These are phyloP conservation scores for Hecatera dysodea DNA, from an alignment of 2,888 invertebrate species.

Conservation along the genomic window DNA sequence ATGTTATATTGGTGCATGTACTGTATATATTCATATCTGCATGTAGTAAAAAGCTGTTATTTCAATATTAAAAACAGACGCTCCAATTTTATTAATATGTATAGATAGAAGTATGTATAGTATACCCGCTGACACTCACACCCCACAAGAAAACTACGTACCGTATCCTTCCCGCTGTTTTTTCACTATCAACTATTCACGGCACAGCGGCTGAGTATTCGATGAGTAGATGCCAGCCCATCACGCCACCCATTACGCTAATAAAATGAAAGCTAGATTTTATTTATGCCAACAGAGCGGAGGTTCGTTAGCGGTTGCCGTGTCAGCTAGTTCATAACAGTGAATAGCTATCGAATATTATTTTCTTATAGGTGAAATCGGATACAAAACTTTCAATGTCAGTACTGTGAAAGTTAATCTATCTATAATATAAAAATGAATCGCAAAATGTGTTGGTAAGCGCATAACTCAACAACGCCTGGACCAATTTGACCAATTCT, in stretches of 20 bases:
- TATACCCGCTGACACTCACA: conserved; percentile 10
- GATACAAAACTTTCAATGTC: neutral
- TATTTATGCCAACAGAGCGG: conserved; percentile 28
- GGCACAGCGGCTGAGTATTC: conserved; percentile 37
- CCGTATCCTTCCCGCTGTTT: conserved; percentile 49
- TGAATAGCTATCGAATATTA: neutral
- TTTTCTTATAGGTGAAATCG: neutral
- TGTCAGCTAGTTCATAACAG: conserved; percentile 15
- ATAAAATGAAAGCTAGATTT: conserved; percentile 53
- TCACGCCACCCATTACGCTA: conserved; percentile 43
- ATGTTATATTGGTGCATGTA: too few relatives aligned
- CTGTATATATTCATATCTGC: too few relatives aligned
- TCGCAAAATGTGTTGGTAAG: too few relatives aligned
- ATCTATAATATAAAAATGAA: too few relatives aligned
- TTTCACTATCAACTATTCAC: conserved; percentile 60
- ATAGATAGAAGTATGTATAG: too few relatives aligned
- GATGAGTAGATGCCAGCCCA: conserved; percentile 43
- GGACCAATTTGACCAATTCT: too few relatives aligned
- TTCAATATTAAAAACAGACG: too few relatives aligned
- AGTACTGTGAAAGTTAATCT: too few relatives aligned
- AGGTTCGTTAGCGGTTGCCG: conserved; percentile 40
- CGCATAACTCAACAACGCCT: too few relatives aligned
- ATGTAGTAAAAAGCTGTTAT: too few relatives aligned
- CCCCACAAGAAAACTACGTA: conserved; percentile 12
- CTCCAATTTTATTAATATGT: too few relatives aligned